phyloP scores from a whole-genome alignment of 37 sponge, comb jelly and placozoan species.

The Agelas oroides region DNA sequence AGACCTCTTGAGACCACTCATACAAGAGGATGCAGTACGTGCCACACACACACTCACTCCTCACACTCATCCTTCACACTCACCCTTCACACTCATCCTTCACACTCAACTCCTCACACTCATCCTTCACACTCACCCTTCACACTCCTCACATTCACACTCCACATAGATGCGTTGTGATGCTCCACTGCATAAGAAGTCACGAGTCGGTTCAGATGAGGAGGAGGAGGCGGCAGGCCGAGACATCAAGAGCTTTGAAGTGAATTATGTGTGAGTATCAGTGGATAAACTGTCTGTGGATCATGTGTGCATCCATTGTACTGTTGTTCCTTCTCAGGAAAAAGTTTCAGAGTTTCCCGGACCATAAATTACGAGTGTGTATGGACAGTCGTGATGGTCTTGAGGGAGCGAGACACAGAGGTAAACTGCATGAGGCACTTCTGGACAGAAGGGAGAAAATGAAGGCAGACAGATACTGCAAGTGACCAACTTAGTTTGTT shows the following conservation, averaged over 20 bases:
- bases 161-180: conserved; percentile 35
- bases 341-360: conserved; percentile 84
- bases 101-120: no score
- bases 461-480: conserved; percentile 92
- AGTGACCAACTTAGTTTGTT: conserved; percentile 22
- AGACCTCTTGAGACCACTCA: no score
- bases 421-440: conserved; percentile 79
- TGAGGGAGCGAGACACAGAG: conserved; percentile 50
- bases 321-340: conserved; percentile 55
- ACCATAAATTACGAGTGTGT: conserved; percentile 57
- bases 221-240: not conserved
- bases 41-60: no score
- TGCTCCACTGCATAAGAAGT: conserved; percentile 13
- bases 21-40: no score
- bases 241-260: conserved; percentile 43
- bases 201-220: conserved; percentile 25
- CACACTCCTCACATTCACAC: no score
- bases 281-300: no score
- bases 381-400: conserved; percentile 37
- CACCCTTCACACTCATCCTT: no score
- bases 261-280: conserved; percentile 36
- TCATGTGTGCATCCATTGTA: no score
- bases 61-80: no score
- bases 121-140: no score
- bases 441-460: conserved; percentile 84